Conservation (phyloP, 1,140 invertebrate species). For the Sycobia sp. region DNA sequence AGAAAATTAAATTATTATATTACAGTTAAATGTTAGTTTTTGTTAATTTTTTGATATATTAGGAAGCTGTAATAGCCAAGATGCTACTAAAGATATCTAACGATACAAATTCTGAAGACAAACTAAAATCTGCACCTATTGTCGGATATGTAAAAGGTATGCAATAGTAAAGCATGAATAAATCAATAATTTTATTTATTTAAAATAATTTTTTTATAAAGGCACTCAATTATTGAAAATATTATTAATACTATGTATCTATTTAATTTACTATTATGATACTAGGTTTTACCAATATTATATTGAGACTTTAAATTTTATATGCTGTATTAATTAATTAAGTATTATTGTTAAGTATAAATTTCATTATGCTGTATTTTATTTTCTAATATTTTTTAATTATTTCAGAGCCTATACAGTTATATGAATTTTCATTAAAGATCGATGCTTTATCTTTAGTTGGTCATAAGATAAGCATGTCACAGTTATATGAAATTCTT, state of each 20-base stretch:
- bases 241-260: no score
- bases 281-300: no score
- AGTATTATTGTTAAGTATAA: constrained; percentile 15
- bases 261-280: no score
- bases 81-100: constrained; percentile 59
- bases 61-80: constrained; percentile 54
- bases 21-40: neutral
- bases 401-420: constrained; percentile 57
- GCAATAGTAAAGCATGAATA: constrained; percentile 24
- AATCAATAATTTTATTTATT: no score
- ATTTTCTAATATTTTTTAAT: neutral
- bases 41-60: constrained; percentile 50
- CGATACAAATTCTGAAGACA: constrained; percentile 49
- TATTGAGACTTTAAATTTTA: neutral
- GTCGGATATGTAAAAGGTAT: constrained; percentile 62
- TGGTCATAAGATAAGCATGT: constrained; percentile 66
- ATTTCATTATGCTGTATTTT: neutral
- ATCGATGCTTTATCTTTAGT: constrained; percentile 76
- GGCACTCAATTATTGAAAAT: no score
- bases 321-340: constrained; percentile 22
- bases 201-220: no score
- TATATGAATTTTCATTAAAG: constrained; percentile 65
- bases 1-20: neutral
- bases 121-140: constrained; percentile 58
- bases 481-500: constrained; percentile 72